Percentiles rank a stretch among this genome's conserved stretches.
Conservation (phyloP, 1,140 invertebrate genomes). For the Sarcophaga bullata region DNA sequence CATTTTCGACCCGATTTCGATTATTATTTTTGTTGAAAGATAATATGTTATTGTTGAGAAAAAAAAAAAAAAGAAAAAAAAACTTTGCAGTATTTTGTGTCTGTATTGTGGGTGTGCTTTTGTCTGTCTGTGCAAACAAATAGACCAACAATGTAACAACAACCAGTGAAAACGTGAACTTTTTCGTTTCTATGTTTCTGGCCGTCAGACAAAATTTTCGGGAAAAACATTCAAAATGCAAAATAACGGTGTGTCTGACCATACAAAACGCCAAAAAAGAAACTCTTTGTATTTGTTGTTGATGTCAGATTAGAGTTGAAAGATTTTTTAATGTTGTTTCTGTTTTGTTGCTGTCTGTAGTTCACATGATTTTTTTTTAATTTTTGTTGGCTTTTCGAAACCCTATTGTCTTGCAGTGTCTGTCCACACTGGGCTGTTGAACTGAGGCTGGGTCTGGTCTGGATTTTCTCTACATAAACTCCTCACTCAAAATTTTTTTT, state of each 20-base stretch:
- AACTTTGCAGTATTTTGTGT: too few relatives aligned
- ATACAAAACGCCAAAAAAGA: background rate
- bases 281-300: background rate
- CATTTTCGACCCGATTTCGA: too few relatives aligned
- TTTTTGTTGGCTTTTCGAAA: background rate
- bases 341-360: background rate
- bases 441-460: too few relatives aligned
- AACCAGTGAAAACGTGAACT: conserved; percentile 29
- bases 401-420: conserved; percentile 12
- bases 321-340: conserved; percentile 19
- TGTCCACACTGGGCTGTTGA: background rate
- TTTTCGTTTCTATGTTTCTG: conserved; percentile 19
- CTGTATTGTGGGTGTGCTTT: background rate
- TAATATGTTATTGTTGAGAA: too few relatives aligned
- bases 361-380: too few relatives aligned
- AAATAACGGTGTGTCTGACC: background rate
- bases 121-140: background rate
- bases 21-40: background rate
- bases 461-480: background rate
- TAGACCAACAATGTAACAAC: background rate
- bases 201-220: background rate
- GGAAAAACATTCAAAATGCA: background rate
- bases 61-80: too few relatives aligned
- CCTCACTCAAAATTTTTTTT: background rate
- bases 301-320: conserved; percentile 21